These are phyloP conservation scores for Scaptomyza graminum DNA, from an alignment of 1,140 invertebrate genomes.

Conservation along the genomic window DNA sequence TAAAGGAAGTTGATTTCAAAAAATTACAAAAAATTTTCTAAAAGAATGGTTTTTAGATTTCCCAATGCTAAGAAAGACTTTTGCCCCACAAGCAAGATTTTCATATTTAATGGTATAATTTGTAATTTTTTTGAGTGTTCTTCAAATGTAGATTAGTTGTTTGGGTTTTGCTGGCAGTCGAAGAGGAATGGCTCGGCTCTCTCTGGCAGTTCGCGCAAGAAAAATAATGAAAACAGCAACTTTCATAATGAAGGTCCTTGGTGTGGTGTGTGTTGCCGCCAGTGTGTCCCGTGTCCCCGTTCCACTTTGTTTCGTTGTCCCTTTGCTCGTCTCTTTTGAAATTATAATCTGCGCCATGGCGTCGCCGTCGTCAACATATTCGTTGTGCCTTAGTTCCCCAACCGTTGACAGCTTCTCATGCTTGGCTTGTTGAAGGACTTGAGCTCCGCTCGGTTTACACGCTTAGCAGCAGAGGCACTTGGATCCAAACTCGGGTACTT, in stretches of 20 bases:
- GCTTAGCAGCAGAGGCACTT: slow-evolving; percentile 60
- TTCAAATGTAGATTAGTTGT: slow-evolving; percentile 82
- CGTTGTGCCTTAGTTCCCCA: slow-evolving; percentile 8
- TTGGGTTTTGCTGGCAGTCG: slow-evolving; percentile 49
- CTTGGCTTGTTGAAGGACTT: slow-evolving; percentile 71
- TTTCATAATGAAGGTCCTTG: slow-evolving; percentile 78
- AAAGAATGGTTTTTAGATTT: too few species aligned
- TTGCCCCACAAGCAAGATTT: too few species aligned
- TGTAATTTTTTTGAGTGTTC: too few species aligned
- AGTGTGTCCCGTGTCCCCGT: slow-evolving; percentile 7
- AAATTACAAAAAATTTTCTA: too few species aligned
- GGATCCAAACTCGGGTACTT: slow-evolving; percentile 18
- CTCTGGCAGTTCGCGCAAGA: slow-evolving; percentile 48
- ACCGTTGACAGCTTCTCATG: slow-evolving; percentile 43
- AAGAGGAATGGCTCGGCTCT: slow-evolving; percentile 33
- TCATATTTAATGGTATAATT: too few species aligned
- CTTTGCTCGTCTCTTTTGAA: slow-evolving; percentile 74
- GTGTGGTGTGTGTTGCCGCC: slow-evolving; percentile 20
- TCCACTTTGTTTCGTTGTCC: slow-evolving; percentile 18
- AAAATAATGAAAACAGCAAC: slow-evolving; percentile 83
- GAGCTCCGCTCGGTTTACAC: slow-evolving; percentile 65
- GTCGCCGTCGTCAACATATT: slow-evolving; percentile 24
- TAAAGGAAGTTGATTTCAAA: too few species aligned
- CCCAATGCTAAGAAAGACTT: too few species aligned
- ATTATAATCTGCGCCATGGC: slow-evolving; percentile 82